Conservation (phyloP, 2,888 invertebrate genomes). For the Pogonocherus hispidulus region DNA sequence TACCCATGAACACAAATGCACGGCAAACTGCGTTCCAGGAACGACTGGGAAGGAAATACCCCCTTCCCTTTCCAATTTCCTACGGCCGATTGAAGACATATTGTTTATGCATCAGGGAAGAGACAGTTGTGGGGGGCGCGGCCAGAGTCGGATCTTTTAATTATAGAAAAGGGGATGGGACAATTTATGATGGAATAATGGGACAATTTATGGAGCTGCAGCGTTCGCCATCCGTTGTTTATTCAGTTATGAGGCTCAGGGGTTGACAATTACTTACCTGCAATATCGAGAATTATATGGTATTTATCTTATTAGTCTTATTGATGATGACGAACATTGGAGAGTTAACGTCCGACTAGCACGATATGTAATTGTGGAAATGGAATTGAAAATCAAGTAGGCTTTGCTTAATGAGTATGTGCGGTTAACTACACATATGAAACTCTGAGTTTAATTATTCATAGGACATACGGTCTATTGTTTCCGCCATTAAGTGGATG, state of each 20-base stretch:
- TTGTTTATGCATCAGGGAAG: constrained; percentile 60
- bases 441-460: too few species aligned
- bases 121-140: constrained; percentile 56
- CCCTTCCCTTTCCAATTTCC: constrained; percentile 35
- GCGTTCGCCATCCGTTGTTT: background rate
- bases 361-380: constrained; percentile 4
- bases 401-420: background rate
- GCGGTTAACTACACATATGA: background rate
- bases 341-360: background rate
- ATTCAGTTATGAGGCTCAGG: background rate
- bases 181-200: constrained; percentile 61
- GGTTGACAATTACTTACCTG: constrained; percentile 23
- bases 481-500: too few species aligned
- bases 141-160: constrained; percentile 61
- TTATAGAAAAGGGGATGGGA: constrained; percentile 60
- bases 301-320: background rate
- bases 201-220: constrained; percentile 57
- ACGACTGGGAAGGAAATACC: background rate
- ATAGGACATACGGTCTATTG: too few species aligned
- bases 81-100: constrained; percentile 43
- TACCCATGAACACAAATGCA: too few species aligned
- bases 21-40: constrained; percentile 15
- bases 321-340: background rate
- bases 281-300: constrained; percentile 15
- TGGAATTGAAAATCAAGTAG: background rate